Evolutionary conservation across 2,797 vertebrate genomes (phyloP).

Genomic region (Cynopterus sphinx): DNA sequence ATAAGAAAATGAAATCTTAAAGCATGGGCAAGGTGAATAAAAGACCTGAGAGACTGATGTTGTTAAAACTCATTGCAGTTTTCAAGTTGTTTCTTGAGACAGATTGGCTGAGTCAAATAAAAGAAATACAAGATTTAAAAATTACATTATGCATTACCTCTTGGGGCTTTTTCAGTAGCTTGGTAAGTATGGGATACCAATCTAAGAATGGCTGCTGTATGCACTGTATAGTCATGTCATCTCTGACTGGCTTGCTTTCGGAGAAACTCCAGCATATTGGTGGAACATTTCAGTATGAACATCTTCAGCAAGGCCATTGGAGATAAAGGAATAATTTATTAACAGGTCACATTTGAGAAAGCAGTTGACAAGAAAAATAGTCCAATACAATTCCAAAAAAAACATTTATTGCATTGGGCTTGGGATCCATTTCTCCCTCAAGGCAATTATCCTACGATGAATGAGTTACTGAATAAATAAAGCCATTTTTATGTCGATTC

Average conservation of each 20-base stretch:
- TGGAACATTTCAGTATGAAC: slow-evolving; percentile 20
- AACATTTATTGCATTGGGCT: slow-evolving; percentile 57
- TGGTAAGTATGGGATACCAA: slow-evolving; percentile 29
- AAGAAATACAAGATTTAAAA: slow-evolving; percentile 34
- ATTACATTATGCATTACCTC: not conserved
- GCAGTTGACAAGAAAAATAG: slow-evolving; percentile 9
- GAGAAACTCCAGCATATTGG: slow-evolving; percentile 37
- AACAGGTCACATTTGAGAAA: slow-evolving; percentile 54
- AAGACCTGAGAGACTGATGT: not conserved
- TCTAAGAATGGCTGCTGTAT: not conserved
- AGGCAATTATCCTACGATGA: slow-evolving; percentile 75
- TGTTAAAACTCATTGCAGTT: not conserved
- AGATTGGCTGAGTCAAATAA: not conserved
- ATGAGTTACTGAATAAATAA: slow-evolving; percentile 75
- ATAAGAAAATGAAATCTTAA: not conserved
- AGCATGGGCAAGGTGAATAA: not conserved
- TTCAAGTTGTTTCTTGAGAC: not conserved
- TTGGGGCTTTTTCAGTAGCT: not conserved
- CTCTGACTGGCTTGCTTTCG: slow-evolving; percentile 35
- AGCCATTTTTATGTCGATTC: slow-evolving; percentile 55
- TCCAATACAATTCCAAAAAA: slow-evolving; percentile 64
- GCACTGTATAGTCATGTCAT: not conserved
- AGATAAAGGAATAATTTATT: slow-evolving; percentile 56
- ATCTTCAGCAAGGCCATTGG: not conserved
- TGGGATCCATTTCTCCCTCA: slow-evolving; percentile 61